Evolutionary conservation across 1,140 invertebrate genomes (phyloP).

Genomic region (Saccostrea echinata): DNA sequence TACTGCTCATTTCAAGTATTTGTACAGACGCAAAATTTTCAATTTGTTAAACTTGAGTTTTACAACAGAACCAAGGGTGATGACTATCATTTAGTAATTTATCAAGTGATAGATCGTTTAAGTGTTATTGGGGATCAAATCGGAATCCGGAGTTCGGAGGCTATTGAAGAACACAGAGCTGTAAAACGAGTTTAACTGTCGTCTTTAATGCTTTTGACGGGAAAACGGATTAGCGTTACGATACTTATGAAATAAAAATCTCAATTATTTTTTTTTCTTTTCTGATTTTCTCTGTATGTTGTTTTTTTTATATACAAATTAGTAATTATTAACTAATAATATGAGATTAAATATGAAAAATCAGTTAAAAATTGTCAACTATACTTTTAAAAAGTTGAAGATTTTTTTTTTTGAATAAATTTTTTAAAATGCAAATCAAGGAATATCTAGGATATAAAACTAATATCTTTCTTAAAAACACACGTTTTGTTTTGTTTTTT

Average conservation of each 20-base stretch:
- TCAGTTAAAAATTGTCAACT: too few relatives aligned
- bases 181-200: neutral
- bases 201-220: neutral
- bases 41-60: slow-evolving; percentile 31
- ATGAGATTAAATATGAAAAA: too few relatives aligned
- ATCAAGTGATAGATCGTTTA: slow-evolving; percentile 35
- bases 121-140: slow-evolving; percentile 34
- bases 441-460: neutral
- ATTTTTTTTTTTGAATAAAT: neutral
- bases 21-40: slow-evolving; percentile 31
- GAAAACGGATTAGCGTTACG: neutral
- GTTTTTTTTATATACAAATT: neutral
- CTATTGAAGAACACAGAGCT: neutral
- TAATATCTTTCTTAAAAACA: neutral
- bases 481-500: neutral
- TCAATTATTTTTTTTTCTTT: neutral
- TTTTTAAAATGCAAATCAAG: neutral
- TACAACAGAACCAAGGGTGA: neutral
- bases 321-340: neutral
- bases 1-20: slow-evolving; percentile 29
- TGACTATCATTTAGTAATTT: slow-evolving; percentile 37
- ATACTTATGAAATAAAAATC: neutral
- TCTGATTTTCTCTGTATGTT: neutral
- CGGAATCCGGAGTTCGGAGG: slow-evolving; percentile 2
- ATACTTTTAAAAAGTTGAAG: neutral